phyloP scores from a whole-genome alignment of 2,797 vertebrate genomes.

The Tangara arthus region DNA sequence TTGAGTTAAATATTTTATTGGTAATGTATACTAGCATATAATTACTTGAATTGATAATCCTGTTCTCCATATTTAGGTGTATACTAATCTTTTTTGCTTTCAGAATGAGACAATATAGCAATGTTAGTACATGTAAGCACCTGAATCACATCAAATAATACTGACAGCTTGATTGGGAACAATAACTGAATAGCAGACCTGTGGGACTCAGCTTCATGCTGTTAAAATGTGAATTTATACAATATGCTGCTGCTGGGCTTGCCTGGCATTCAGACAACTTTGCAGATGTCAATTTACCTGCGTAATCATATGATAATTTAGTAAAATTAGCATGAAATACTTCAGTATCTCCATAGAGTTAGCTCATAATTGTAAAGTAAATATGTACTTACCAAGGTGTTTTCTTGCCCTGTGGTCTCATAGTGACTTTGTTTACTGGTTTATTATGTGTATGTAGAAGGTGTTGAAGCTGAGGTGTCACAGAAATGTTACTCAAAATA shows the following conservation, averaged over 20 bases:
- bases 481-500: background rate
- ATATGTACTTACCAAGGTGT: background rate
- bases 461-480: background rate
- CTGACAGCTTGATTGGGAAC: background rate
- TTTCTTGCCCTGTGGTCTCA: background rate
- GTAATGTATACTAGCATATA: background rate
- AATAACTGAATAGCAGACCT: slow-evolving; percentile 3
- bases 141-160: background rate
- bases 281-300: slow-evolving; percentile 40
- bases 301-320: slow-evolving; percentile 36
- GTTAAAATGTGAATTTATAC: slow-evolving; percentile 29
- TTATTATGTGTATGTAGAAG: background rate
- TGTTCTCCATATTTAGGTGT: background rate
- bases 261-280: slow-evolving; percentile 20
- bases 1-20: background rate
- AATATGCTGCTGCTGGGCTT: slow-evolving; percentile 22
- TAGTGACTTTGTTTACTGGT: background rate
- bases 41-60: background rate
- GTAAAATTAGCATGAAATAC: slow-evolving; percentile 32
- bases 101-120: background rate
- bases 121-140: background rate
- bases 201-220: background rate
- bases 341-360: background rate
- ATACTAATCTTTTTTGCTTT: background rate
- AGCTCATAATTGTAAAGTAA: slow-evolving; percentile 6